Percentiles rank a stretch among this genome's conserved stretches.
Conservation (phyloP, 1,140 invertebrate species). For the Drosophila sp. region DNA sequence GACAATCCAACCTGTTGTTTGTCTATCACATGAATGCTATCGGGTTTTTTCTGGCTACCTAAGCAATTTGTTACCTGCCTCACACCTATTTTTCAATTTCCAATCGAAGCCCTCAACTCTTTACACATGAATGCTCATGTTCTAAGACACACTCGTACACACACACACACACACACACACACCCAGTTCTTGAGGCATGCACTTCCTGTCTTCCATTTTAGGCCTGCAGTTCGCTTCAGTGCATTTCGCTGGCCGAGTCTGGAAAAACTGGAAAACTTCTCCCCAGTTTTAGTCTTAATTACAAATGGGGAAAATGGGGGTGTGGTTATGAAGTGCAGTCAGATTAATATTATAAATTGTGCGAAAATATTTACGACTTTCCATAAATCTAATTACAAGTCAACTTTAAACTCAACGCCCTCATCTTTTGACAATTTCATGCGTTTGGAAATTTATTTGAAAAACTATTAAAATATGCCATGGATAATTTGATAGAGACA, state of each 20-base stretch:
- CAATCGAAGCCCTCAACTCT: constrained; percentile 54
- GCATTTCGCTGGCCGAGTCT: constrained; percentile 54
- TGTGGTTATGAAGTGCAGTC: constrained; percentile 44
- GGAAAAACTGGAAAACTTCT: constrained; percentile 15
- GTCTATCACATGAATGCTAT: constrained; percentile 43
- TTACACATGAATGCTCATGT: constrained; percentile 75
- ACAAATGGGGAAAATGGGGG: constrained; percentile 20
- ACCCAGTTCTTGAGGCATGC: constrained; percentile 34
- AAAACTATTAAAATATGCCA: constrained; percentile 56
- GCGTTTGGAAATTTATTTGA: constrained; percentile 42
- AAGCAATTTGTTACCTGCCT: constrained; percentile 43
- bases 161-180: constrained; percentile 7
- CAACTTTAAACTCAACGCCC: constrained; percentile 2
- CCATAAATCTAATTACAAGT: constrained; percentile 60
- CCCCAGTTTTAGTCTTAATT: constrained; percentile 58
- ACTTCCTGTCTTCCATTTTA: constrained; percentile 67
- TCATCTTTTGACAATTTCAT: constrained; percentile 8
- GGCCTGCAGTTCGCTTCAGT: constrained; percentile 29
- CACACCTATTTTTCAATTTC: constrained; percentile 28
- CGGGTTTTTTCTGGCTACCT: constrained; percentile 55
- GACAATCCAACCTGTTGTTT: constrained; percentile 29
- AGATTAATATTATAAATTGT: constrained; percentile 77
- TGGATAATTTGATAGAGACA: constrained; percentile 22
- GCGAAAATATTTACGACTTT: constrained; percentile 73
- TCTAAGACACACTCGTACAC: constrained; percentile 56